phyloP scores from a whole-genome alignment of 2,797 vertebrate species.

The Sternotherus odoratus region DNA sequence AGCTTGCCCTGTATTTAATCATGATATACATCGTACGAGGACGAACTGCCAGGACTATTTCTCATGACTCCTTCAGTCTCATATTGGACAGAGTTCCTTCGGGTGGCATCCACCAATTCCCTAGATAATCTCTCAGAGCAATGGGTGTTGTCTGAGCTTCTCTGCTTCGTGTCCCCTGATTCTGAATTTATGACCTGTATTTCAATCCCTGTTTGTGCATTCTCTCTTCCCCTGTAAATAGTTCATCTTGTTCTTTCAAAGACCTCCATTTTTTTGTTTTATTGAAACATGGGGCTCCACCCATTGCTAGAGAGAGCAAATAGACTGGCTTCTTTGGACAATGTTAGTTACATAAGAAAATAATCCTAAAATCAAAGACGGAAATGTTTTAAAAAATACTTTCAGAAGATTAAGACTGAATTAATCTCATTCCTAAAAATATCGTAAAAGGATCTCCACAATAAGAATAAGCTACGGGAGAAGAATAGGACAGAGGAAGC shows the following conservation, averaged over 20 bases:
- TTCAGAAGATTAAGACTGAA: conserved; percentile 13
- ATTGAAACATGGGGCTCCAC: not conserved
- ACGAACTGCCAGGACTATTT: not conserved
- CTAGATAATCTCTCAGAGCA: not conserved
- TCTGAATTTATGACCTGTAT: not conserved
- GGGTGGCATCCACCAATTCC: not conserved
- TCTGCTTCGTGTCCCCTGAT: not conserved
- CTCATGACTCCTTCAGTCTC: not conserved
- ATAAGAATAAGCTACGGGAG: not conserved
- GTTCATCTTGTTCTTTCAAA: not conserved
- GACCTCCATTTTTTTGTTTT: not conserved
- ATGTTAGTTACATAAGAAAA: not conserved
- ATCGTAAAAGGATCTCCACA: not conserved
- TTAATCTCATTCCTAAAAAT: not conserved
- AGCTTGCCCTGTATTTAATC: not conserved
- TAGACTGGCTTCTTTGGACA: not conserved
- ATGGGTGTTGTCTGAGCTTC: not conserved
- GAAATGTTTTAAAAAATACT: conserved; percentile 38
- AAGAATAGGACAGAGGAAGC: not conserved
- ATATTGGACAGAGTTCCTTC: not conserved
- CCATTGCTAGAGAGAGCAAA: not conserved
- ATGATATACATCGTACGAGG: not conserved
- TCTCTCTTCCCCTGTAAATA: not conserved
- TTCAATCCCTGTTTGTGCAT: not conserved
- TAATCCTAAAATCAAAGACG: not conserved